These are phyloP conservation scores for Lagria hirta DNA, from an alignment of 2,888 invertebrate genomes.

Conservation along the genomic window DNA sequence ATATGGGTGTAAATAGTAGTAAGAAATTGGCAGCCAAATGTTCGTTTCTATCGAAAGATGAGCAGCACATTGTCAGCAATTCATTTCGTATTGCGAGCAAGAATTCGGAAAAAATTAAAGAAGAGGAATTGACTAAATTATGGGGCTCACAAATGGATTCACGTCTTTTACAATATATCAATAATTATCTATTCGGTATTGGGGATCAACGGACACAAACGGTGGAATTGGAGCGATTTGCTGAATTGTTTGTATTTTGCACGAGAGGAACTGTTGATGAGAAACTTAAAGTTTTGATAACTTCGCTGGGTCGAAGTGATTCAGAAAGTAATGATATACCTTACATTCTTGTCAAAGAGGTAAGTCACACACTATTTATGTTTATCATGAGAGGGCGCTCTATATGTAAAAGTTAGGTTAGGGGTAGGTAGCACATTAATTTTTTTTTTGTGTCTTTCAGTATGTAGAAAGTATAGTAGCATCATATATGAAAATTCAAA, in stretches of 20 bases:
- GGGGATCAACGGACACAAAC: constrained; percentile 56
- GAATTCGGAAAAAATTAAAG: constrained; percentile 65
- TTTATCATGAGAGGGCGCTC: neutral
- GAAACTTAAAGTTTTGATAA: constrained; percentile 60
- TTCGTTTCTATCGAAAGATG: constrained; percentile 64
- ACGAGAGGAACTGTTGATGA: constrained; percentile 69
- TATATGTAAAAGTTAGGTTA: neutral
- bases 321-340: constrained; percentile 59
- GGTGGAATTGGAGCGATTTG: constrained; percentile 66
- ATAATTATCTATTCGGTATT: constrained; percentile 67
- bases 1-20: constrained; percentile 61
- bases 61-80: constrained; percentile 63
- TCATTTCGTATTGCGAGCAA: constrained; percentile 65
- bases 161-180: constrained; percentile 66
- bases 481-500: constrained; percentile 71
- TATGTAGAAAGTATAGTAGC: constrained; percentile 76
- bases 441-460: constrained; percentile 50
- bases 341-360: constrained; percentile 65
- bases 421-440: neutral
- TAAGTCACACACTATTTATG: constrained; percentile 39
- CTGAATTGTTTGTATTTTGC: constrained; percentile 69
- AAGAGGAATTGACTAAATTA: constrained; percentile 69
- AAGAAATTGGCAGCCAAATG: constrained; percentile 68
- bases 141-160: constrained; percentile 72
- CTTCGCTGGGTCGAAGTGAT: constrained; percentile 61